Evolutionary conservation across 2,113 vertebrate species (phyloP).

Genomic region (Dicrurus megarhynchus): DNA sequence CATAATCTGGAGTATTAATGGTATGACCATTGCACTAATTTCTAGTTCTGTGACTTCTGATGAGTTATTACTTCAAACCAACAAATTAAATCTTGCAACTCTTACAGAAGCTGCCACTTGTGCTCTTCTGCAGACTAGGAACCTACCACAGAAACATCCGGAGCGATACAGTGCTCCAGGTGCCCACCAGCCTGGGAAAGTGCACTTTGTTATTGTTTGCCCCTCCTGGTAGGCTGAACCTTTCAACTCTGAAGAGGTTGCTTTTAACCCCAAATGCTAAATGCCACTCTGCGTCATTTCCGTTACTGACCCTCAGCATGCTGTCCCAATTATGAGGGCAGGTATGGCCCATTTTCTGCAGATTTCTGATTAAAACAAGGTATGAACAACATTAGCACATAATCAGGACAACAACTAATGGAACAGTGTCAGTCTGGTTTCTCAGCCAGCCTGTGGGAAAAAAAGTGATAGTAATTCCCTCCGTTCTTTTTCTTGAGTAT

Average conservation of each 20-base stretch:
- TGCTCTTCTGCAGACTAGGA: not conserved
- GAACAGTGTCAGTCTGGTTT: not conserved
- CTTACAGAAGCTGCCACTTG: not conserved
- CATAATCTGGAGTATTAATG: not conserved
- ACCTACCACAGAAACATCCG: not conserved
- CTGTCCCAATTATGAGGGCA: not conserved
- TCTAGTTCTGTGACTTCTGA: not conserved
- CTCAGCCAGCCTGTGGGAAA: not conserved
- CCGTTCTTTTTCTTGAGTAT: not conserved
- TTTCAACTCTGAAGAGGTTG: not conserved
- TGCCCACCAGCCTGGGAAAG: not conserved
- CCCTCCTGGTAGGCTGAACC: not conserved
- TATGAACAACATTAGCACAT: not conserved
- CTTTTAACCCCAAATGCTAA: not conserved
- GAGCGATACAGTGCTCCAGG: not conserved
- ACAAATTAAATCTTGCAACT: not conserved
- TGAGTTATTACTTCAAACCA: not conserved
- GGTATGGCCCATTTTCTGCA: not conserved
- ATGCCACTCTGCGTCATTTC: not conserved
- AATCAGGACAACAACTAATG: not conserved
- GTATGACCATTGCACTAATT: not conserved
- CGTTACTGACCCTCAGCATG: fast-evolving
- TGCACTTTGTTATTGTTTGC: not conserved
- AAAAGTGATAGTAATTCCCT: not conserved
- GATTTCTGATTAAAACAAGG: not conserved